Evolutionary conservation across 2,797 vertebrate species (phyloP).

Genomic region (Scyliorhinus canicula): DNA sequence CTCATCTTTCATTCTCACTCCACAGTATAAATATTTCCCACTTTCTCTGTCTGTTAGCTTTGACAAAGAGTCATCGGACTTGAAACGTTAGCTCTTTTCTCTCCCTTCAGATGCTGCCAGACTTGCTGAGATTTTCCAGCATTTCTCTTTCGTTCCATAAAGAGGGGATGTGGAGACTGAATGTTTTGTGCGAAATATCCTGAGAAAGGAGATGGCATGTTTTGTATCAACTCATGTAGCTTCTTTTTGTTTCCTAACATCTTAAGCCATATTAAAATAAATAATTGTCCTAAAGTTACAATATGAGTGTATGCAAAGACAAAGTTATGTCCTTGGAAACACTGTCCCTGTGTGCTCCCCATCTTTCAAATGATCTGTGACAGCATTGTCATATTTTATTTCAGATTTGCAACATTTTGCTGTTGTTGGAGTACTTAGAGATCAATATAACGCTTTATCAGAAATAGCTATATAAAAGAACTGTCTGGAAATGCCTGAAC

Average conservation of each 20-base stretch:
- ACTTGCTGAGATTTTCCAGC: too few relatives aligned
- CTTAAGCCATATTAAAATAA: neutral
- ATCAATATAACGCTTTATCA: neutral
- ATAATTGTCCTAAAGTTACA: neutral
- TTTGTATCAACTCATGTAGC: neutral
- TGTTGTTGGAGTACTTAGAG: neutral
- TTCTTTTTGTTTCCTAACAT: neutral
- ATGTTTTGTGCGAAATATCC: neutral
- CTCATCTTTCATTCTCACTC: too few relatives aligned
- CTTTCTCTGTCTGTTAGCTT: too few relatives aligned
- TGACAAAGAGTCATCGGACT: too few relatives aligned
- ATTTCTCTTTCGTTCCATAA: too few relatives aligned
- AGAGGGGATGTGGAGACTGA: too few relatives aligned
- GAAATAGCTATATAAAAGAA: neutral
- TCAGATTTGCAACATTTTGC: conserved; percentile 7
- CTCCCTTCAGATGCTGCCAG: too few relatives aligned
- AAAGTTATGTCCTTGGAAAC: neutral
- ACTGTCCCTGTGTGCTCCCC: neutral
- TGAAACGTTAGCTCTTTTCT: too few relatives aligned
- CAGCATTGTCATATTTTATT: conserved; percentile 2
- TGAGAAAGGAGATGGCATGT: neutral
- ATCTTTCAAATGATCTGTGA: neutral
- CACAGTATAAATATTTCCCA: too few relatives aligned
- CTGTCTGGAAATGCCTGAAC: neutral
- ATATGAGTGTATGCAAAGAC: neutral